Evolutionary conservation across 2,888 invertebrate species (phyloP), one percentile per base, ranked within the genome.

Genomic region (Ichneumoninae sp.): DNA sequence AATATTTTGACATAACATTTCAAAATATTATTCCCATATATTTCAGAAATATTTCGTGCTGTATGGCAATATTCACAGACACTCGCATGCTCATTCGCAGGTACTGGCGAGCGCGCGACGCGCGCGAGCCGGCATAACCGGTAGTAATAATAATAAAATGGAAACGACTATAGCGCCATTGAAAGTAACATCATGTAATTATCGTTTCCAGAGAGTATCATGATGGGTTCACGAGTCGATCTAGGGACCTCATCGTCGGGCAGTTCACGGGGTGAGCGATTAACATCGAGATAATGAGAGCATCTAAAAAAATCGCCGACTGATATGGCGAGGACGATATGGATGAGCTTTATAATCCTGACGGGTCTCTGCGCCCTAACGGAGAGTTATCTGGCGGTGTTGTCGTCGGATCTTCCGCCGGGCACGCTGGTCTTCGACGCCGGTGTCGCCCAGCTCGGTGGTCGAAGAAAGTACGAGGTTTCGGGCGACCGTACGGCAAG

Each of bases 401-500:
- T 94, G 16, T 91, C 94, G 26, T 93, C 94, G 71, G 89, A 91
- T 81, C 88, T 93, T 60, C 95, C 95, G 26, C 95, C 96, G 0
- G 97, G 96, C 19, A 95, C 96, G 88, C 94, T 96, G 83, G 95
- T 97, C 86, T 96, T 97, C 93, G 97, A 97, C 93, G 96, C 97
- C 40, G 97, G 97, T 57, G 97, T 97, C 73, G 97, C 97, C 88
- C 96, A 96, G 90, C 95, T 97, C 74, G 97, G 97, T 88, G 97
- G 97, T 13, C 96, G 97, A 90, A 95, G 98, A 69, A 95, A 95
- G 89, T 98, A 98, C 94, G 95, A 96, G 92, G 96, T 97, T 87
- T 97, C 98, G 93, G 95, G 95, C 75, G 97, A 97, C 89, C 95
- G 97, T 90, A 97, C 97, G 22, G 97, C 97, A 0, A 96, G 96